These are phyloP conservation scores for Isotomurus palustris DNA, from an alignment of 2,888 invertebrate genomes.

Conservation along the genomic window DNA sequence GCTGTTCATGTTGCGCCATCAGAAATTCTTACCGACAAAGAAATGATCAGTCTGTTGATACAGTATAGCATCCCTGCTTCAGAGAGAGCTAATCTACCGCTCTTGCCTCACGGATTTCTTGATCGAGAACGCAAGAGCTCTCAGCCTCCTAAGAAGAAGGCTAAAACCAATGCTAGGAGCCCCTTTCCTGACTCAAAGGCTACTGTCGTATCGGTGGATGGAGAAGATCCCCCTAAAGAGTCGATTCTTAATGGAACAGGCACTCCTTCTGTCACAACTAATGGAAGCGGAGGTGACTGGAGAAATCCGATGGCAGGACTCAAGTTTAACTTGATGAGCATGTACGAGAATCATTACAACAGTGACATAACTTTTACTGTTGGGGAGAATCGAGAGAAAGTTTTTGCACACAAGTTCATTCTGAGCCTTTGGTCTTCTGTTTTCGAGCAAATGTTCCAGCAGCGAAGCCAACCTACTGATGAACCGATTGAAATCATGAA, in stretches of 20 bases:
- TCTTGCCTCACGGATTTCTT: conserved; percentile 31
- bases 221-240: conserved; percentile 18
- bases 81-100: conserved; percentile 25
- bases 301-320: conserved; percentile 34
- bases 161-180: conserved; percentile 24
- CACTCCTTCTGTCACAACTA: not conserved
- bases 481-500: conserved; percentile 31
- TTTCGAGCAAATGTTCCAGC: conserved; percentile 31
- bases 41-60: conserved; percentile 38
- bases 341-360: conserved; percentile 35
- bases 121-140: conserved; percentile 31
- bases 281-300: conserved; percentile 21
- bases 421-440: conserved; percentile 27
- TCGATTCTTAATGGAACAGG: conserved; percentile 2
- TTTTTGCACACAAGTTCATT: conserved; percentile 36
- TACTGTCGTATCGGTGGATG: conserved; percentile 24
- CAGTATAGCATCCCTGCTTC: conserved; percentile 35
- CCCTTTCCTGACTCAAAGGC: conserved; percentile 27
- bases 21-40: conserved; percentile 35
- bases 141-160: conserved; percentile 35
- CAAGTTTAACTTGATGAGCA: conserved; percentile 34
- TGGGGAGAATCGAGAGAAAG: conserved; percentile 29
- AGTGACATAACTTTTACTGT: conserved; percentile 32
- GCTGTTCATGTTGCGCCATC: conserved; percentile 36
- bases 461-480: conserved; percentile 16